Percentiles rank a stretch among this genome's conserved stretches.
Conservation (phyloP, 2,113 vertebrate species). For the Kobus ellipsiprymnus region DNA sequence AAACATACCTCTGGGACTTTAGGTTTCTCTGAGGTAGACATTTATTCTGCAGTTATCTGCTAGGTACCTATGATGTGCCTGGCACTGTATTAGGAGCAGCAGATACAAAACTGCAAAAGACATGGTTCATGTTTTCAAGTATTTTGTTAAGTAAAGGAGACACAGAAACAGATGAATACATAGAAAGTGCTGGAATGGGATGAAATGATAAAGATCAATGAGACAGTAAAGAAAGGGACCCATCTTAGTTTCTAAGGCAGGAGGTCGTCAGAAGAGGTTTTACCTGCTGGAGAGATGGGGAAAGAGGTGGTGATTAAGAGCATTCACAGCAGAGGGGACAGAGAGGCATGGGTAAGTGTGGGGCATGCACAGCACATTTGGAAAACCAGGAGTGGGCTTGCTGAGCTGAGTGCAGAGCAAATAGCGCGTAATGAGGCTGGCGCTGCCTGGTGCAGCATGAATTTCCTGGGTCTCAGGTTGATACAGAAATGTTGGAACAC, state of each 20-base stretch:
- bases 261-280: neutral
- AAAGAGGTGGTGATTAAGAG: neutral
- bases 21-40: neutral
- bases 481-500: neutral
- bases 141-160: neutral
- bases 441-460: neutral
- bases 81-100: neutral
- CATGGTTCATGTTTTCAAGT: neutral
- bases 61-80: neutral
- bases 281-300: fast-evolving
- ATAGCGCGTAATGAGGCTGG: too few relatives aligned
- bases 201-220: fast-evolving
- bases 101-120: neutral
- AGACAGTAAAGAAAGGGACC: neutral
- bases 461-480: neutral
- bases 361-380: too few relatives aligned
- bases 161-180: neutral
- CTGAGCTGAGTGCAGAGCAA: fast-evolving
- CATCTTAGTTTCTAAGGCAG: neutral
- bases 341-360: neutral
- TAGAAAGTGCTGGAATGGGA: too few relatives aligned
- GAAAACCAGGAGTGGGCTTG: neutral
- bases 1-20: neutral
- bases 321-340: neutral
- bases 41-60: neutral